These are phyloP conservation scores for Hemiprocne comata DNA, from an alignment of 2,113 vertebrate species.

Conservation along the genomic window DNA sequence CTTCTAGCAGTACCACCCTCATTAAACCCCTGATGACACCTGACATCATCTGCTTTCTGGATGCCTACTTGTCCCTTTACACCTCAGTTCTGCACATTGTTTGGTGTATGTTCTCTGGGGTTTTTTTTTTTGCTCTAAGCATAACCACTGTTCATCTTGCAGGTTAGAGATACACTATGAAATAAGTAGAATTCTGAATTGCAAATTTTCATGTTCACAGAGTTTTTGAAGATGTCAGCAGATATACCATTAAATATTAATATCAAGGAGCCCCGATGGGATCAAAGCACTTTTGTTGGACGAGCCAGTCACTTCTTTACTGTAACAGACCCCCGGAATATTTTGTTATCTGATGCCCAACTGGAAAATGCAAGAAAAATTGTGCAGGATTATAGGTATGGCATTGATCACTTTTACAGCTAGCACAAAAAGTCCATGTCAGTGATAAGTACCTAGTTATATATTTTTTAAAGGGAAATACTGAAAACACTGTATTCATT, in stretches of 20 bases:
- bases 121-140: background rate
- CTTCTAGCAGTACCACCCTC: background rate
- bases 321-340: constrained; percentile 94
- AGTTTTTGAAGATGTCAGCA: constrained; percentile 85
- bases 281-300: constrained; percentile 92
- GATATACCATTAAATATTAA: constrained; percentile 89
- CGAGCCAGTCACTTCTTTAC: constrained; percentile 97
- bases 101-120: background rate
- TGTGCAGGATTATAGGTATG: constrained; percentile 93
- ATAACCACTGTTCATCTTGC: background rate
- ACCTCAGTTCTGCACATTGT: background rate
- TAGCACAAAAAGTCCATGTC: background rate
- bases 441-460: background rate
- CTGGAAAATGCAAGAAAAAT: constrained; percentile 85
- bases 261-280: constrained; percentile 96
- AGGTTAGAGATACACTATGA: background rate
- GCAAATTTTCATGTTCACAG: background rate
- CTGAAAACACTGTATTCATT: background rate
- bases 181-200: background rate
- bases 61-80: background rate
- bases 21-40: background rate
- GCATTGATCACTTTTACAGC: background rate
- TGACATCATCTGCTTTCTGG: background rate
- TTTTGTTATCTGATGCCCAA: constrained; percentile 87
- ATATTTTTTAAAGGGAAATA: background rate